A percentile compares a stretch with the other conserved stretches of the same genome.
Evolutionary conservation across 2,113 vertebrate species (phyloP).

Genomic region (Morphnarchus princeps): DNA sequence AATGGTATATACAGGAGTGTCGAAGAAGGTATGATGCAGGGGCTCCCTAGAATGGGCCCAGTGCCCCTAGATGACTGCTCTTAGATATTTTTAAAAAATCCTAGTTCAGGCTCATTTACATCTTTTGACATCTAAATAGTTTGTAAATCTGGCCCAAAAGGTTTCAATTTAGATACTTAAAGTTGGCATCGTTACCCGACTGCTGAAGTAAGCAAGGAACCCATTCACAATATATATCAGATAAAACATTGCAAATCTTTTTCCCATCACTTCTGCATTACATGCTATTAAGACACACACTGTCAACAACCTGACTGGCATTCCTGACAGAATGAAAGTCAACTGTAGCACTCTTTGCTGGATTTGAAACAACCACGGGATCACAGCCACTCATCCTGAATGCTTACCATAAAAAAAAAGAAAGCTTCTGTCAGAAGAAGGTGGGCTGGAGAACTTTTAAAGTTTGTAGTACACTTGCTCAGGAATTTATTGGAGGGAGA

Average conservation of each 20-base stretch:
- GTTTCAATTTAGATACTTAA: slow-evolving; percentile 24
- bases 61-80: not conserved
- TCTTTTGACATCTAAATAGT: not conserved
- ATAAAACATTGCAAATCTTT: not conserved
- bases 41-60: not conserved
- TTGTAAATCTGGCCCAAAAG: not conserved
- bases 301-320: slow-evolving; percentile 49
- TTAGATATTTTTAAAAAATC: not conserved
- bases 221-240: slow-evolving; percentile 11
- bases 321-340: slow-evolving; percentile 26
- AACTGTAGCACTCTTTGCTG: not conserved
- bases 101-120: not conserved
- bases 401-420: not conserved
- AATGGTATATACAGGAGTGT: not conserved
- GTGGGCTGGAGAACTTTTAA: not conserved
- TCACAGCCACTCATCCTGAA: not conserved
- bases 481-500: not conserved
- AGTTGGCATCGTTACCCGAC: not conserved
- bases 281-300: slow-evolving; percentile 7
- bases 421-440: not conserved
- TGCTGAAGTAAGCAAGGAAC: slow-evolving; percentile 3
- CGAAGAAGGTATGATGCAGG: accelerated
- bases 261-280: not conserved
- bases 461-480: not conserved
- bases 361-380: not conserved